Base-by-base conservation (phyloP, 2,888 invertebrate species). In the Melanostoma scalare region DNA sequence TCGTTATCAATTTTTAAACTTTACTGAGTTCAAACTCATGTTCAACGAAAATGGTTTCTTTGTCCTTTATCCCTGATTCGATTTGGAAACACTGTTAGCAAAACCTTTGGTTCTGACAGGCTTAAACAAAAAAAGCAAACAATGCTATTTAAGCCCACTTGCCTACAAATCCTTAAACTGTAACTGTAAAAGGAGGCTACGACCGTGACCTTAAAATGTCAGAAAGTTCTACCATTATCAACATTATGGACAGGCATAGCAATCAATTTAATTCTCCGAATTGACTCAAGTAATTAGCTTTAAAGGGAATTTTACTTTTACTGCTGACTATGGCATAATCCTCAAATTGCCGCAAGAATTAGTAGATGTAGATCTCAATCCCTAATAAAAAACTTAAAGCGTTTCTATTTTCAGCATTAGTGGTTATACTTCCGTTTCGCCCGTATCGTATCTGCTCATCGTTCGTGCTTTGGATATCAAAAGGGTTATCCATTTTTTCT, bases 201-300 rank as follows among this genome's bases (percentile, higher is more conserved):
- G 9, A 10, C 9, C 20, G n/a, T 50, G 65, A 50, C 55, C 53
- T 56, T 55, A 40, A 38, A 56, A 42, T 35, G 40, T 38, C 36
- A 10, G 55, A 55, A 76, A 76, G n/a, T 61, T 61, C 48, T 8
- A 4, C 68, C 61, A 53, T 68, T 33, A 60, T 60, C 46, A 30
- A 38, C 44, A 52, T 60, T 61, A 61, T 52, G 50, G 50, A 60
- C 71, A 48, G 53, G 63, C 53, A 71, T 10, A 72, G 60, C 76
- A 71, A 67, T 76, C 60, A 65, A 81, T 76, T 67, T 67, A 61
- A 72, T 76, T 75, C 76, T 44, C 63, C 52, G 73, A 82, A 76
- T 73, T 77, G 82, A 68, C 73, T 82, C 56, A 73, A 63, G 68
- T 82, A 77, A 82, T 77, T 73, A 82, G 69, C 53, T 77, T 77